phyloP scores from a whole-genome alignment of 2,113 vertebrate genomes.

The Tiliqua scincoides region DNA sequence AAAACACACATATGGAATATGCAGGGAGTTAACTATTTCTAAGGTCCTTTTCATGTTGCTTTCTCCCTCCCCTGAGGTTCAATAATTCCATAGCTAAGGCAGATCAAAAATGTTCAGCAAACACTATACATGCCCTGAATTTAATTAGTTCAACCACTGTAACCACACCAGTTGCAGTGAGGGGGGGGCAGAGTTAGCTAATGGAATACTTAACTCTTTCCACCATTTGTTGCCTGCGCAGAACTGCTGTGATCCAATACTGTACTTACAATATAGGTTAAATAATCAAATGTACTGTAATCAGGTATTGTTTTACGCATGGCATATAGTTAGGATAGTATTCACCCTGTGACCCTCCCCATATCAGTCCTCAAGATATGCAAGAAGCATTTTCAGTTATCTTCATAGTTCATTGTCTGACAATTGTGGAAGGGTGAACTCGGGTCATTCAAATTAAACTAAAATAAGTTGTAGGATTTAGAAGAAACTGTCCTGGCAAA shows the following conservation, averaged over 20 bases:
- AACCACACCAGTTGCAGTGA: conserved; percentile 2
- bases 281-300: neutral
- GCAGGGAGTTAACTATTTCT: conserved; percentile 20
- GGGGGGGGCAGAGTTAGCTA: neutral
- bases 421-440: neutral
- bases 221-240: neutral
- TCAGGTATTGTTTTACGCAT: neutral
- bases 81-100: conserved; percentile 18
- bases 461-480: neutral
- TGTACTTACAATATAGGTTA: neutral
- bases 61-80: conserved; percentile 33
- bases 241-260: neutral
- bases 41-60: conserved; percentile 9
- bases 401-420: neutral
- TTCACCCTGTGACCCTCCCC: neutral
- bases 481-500: neutral
- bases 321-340: neutral
- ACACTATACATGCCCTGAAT: conserved; percentile 12
- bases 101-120: conserved; percentile 26
- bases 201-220: conserved; percentile 3
- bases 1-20: conserved; percentile 14
- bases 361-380: neutral
- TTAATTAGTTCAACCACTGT: conserved; percentile 26
- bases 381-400: neutral
- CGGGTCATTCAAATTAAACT: neutral